Evolutionary conservation across 1,140 invertebrate genomes (phyloP).

Genomic region (Habropoda laboriosa): DNA sequence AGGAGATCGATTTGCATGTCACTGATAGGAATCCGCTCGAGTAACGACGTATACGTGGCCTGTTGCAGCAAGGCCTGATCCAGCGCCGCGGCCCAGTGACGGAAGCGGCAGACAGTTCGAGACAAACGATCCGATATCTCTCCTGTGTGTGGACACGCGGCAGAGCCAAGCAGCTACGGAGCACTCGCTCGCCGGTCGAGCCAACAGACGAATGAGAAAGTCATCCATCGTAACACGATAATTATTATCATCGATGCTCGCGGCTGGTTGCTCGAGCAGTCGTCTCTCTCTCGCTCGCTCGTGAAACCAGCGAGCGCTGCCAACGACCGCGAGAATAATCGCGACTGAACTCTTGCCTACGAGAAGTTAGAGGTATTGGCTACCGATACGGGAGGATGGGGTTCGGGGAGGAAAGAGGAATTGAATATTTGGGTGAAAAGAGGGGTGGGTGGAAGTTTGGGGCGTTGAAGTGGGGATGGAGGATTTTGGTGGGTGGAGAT

Average conservation of each 20-base stretch:
- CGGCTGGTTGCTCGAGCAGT: not conserved
- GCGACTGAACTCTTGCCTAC: not conserved
- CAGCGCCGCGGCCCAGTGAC: constrained; percentile 20
- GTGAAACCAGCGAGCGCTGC: not conserved
- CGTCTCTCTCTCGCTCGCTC: no score
- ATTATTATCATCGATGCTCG: constrained; percentile 42
- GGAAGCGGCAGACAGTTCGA: constrained; percentile 64
- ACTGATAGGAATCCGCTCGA: constrained; percentile 69
- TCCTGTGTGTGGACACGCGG: constrained; percentile 13
- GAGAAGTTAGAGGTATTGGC: no score
- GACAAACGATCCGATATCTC: constrained; percentile 71
- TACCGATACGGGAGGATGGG: no score
- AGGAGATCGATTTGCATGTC: constrained; percentile 72
- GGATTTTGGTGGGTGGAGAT: no score
- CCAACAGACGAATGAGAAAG: constrained; percentile 26
- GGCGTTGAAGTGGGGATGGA: no score
- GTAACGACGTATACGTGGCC: constrained; percentile 40
- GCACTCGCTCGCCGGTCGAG: no score
- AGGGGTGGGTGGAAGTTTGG: no score
- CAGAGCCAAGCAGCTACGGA: not conserved
- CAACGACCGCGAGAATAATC: not conserved
- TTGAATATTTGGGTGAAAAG: no score
- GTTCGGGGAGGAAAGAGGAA: no score
- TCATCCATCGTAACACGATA: constrained; percentile 45
- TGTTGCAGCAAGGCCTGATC: not conserved